Base-by-base conservation (phyloP, 2,888 invertebrate genomes). In the Hirtodrosophila trivittata region DNA sequence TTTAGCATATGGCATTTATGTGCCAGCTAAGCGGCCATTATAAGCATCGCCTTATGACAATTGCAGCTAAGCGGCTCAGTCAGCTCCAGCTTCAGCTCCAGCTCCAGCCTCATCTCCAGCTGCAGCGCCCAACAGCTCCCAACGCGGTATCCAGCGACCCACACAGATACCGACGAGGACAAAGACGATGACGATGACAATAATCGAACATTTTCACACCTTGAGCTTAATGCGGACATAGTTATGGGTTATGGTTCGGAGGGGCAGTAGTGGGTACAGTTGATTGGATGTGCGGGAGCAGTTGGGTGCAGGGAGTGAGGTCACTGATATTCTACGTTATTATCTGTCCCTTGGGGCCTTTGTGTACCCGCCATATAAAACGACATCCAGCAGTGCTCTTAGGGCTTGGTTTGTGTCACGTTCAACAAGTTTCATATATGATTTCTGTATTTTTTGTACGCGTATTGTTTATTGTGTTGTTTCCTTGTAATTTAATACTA, bases 181-280 rank as follows among this genome's bases (percentile, higher is more conserved):
- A 49, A 50, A 16, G 25, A 41, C 30, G 33, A 52, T n/a, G 26
- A 75, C 64, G 82, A 73, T 77, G 86, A 87, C 85, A 87, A 87
- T 86, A 86, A 87, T 86, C 87, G 84, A 87, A 87, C 80, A 87
- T 84, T 86, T 87, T 87, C 87, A 87, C 87, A 87, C 87, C 87
- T 87, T 68, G 62, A 86, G 87, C 87, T 87, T 87, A 86, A 82
- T 70, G 74, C 69, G 58, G 39, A 55, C 71, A 65, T 63, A 65
- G 75, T 56, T 56, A 38, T 45, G 56, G 63, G 43, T 37, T 42
- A 33, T 5, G 14, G 35, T 30, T 25, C n/a, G 41, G 35, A 13
- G 35, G 28, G 49, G 10, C 30, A 7, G 28, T 3, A 58, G 51
- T 28, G 46, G 8, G 39, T 35, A 28, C 52, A 33, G 32, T 57